Conservation (phyloP, 1,140 invertebrate genomes). For the Eulimnadia texana region DNA sequence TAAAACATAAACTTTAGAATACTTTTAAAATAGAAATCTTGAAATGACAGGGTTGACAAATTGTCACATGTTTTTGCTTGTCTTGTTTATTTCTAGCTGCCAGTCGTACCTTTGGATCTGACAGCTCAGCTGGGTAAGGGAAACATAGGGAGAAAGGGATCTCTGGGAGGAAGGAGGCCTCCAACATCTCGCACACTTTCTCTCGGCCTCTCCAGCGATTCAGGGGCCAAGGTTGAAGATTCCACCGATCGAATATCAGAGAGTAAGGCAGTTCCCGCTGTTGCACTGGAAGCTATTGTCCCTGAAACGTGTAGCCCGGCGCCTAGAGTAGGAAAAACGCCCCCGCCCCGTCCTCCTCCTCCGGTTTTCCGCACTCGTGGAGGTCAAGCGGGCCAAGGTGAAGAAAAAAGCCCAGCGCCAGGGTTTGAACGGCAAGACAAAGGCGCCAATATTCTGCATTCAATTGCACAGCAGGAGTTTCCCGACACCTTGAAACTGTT, state of each 20-base stretch:
- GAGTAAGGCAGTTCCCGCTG: too few species aligned
- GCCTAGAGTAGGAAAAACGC: slow-evolving; percentile 1
- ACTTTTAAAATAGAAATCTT: too few species aligned
- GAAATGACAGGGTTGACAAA: too few species aligned
- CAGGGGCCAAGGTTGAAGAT: too few species aligned
- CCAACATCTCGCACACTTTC: slow-evolving; percentile 8
- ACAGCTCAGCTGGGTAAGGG: slow-evolving; percentile 13
- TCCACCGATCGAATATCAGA: too few species aligned
- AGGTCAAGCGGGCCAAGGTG: not conserved
- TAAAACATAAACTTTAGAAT: too few species aligned
- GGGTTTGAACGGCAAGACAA: too few species aligned
- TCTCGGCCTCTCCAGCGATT: slow-evolving; percentile 2
- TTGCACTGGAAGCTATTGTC: not conserved
- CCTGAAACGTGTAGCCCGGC: not conserved
- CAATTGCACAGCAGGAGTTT: not conserved
- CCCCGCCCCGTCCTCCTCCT: slow-evolving; percentile 12
- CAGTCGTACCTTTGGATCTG: slow-evolving; percentile 9
- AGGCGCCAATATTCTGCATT: not conserved
- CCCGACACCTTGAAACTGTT: slow-evolving; percentile 7
- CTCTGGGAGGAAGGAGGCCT: slow-evolving; percentile 11
- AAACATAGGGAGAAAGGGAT: slow-evolving; percentile 10
- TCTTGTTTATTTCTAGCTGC: slow-evolving; percentile 5
- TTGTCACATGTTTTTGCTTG: not conserved
- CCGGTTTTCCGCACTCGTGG: not conserved
- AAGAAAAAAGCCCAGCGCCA: too few species aligned